Conservation (phyloP, 2,888 invertebrate species). For the Aquatica leii region DNA sequence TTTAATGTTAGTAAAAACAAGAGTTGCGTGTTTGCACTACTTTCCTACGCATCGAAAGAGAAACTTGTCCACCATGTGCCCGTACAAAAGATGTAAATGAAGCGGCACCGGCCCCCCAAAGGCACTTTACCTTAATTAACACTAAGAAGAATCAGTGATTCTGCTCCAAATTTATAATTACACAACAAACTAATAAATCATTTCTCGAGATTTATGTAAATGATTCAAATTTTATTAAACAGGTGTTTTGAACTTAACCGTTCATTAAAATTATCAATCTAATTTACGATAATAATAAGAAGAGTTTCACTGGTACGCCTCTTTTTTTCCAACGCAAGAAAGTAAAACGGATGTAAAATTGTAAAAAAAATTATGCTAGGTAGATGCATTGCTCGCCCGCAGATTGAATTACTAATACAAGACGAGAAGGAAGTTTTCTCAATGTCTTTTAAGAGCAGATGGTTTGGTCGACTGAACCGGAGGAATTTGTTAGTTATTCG, state of each 20-base stretch:
- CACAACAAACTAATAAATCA: no score
- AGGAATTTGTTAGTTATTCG: conserved; percentile 55
- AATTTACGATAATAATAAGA: conserved; percentile 16
- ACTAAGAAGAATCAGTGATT: no score
- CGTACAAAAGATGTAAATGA: no score
- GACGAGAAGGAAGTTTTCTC: conserved; percentile 42
- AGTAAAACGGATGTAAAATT: conserved; percentile 7
- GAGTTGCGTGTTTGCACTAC: conserved; percentile 45
- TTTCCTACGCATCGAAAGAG: conserved; percentile 48
- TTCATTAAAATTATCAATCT: conserved; percentile 16
- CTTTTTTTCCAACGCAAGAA: conserved; percentile 16
- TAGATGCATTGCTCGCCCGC: background rate
- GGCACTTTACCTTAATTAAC: no score
- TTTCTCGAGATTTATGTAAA: no score
- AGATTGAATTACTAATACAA: no score
- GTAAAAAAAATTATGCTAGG: background rate
- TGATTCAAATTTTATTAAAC: conserved; percentile 10
- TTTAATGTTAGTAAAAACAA: conserved; percentile 8
- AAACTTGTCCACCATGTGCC: conserved; percentile 39
- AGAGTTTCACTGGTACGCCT: conserved; percentile 18
- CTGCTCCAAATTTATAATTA: no score
- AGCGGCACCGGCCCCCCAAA: no score
- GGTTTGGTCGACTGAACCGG: conserved; percentile 52
- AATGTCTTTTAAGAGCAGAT: conserved; percentile 39
- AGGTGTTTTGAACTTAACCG: conserved; percentile 10